Conservation (phyloP, 2,888 invertebrate genomes). For the Creontiades dilutus region DNA sequence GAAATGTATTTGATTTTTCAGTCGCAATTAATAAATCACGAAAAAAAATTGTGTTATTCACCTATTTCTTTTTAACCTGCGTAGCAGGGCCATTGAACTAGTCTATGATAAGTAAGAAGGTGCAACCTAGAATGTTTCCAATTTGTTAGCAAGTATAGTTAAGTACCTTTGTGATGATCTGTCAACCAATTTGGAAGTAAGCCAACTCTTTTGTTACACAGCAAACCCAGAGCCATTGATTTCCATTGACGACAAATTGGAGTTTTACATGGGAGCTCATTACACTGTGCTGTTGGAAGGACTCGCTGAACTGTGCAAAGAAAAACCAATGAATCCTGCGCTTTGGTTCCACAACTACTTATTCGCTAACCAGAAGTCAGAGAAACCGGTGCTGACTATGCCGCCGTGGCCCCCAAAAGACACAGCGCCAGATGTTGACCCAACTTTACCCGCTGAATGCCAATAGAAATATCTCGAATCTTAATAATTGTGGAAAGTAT, state of each 20-base stretch:
- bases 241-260: conserved; percentile 82
- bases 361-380: conserved; percentile 78
- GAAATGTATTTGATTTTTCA: no score
- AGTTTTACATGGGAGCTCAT: conserved; percentile 83
- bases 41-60: no score
- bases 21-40: no score
- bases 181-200: no score
- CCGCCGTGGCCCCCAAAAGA: conserved; percentile 54
- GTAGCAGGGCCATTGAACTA: no score
- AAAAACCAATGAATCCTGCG: conserved; percentile 87
- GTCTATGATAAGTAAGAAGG: no score
- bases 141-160: no score
- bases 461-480: conserved; percentile 24
- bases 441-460: conserved; percentile 51
- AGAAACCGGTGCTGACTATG: conserved; percentile 60
- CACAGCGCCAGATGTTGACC: background rate
- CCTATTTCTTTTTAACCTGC: no score
- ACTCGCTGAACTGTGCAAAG: conserved; percentile 84
- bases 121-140: no score
- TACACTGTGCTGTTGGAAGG: conserved; percentile 80
- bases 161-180: no score
- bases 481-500: no score
- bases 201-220: conserved; percentile 78
- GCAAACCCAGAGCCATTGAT: conserved; percentile 88
- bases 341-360: conserved; percentile 89